A percentile compares a stretch with the other conserved stretches of the same genome.
These are phyloP conservation scores for Acronicta psi DNA, from an alignment of 2,888 invertebrate species.

Conservation along the genomic window DNA sequence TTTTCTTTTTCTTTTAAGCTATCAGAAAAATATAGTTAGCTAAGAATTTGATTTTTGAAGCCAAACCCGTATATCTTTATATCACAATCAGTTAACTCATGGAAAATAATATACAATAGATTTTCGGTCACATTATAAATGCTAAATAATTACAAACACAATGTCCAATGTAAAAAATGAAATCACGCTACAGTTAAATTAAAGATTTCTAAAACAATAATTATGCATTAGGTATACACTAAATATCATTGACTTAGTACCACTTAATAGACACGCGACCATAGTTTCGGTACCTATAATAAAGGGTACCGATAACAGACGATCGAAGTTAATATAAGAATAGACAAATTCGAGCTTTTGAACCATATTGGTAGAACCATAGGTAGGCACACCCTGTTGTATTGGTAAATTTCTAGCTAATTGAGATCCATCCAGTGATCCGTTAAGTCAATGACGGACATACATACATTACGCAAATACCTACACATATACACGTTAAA, in stretches of 20 bases:
- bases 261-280: constrained; percentile 41
- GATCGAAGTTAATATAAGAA: constrained; percentile 24
- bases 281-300: constrained; percentile 17
- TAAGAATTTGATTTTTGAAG: constrained; percentile 47
- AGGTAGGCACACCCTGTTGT: constrained; percentile 36
- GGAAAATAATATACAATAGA: constrained; percentile 46
- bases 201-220: constrained; percentile 9
- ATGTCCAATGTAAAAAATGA: constrained; percentile 18
- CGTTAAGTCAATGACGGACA: constrained; percentile 35
- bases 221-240: constrained; percentile 10
- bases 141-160: constrained; percentile 32
- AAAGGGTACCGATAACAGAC: constrained; percentile 32
- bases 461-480: constrained; percentile 20
- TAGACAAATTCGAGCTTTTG: constrained; percentile 45
- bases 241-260: constrained; percentile 45
- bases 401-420: constrained; percentile 48
- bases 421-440: constrained; percentile 45
- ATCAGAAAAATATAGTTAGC: constrained; percentile 24
- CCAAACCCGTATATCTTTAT: constrained; percentile 34
- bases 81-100: constrained; percentile 43
- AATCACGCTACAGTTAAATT: constrained; percentile 24
- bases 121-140: constrained; percentile 44
- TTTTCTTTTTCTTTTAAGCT: constrained; percentile 19
- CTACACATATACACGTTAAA: constrained; percentile 15
- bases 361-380: constrained; percentile 26